Base-by-base conservation (phyloP, 2,888 invertebrate genomes). In the Hipparchia semele region DNA sequence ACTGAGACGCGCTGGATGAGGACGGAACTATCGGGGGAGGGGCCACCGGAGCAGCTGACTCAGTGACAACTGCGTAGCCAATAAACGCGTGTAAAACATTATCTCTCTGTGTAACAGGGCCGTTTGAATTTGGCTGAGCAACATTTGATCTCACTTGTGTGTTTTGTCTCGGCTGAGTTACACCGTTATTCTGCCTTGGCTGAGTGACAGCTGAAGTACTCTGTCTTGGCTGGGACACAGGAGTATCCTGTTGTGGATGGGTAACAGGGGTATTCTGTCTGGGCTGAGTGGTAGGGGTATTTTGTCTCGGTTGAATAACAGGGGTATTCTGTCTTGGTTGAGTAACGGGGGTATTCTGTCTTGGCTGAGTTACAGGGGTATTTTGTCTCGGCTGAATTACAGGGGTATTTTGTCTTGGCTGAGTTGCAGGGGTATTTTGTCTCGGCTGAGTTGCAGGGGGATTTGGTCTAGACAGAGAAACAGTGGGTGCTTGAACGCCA, bases 31-130 rank as follows among this genome's bases (percentile, higher is more conserved):
- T 7, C 2, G 68, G 59, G 1, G 59, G 49, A 1, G 59, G 74
- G 72, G 10, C 77, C 8, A 73, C 79, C n/a, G 78, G 78, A 58
- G 77, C 77, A 23, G 79, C 13, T 13, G 65, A 53, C 65, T 65
- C 71, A 77, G 79, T 13, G n/a, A 46, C 67, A 46, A 54, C 39
- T 0, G 39, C 13, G 58, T 9, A 33, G n/a, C 65, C 67, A 46
- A 8, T 46, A 10, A 13, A 67, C 6, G 76, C 70, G 45, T 46
- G 7, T 49, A 79, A 79, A 49, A 81, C 84, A 61, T 84, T 83
- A 10, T 60, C 33, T 12, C 5, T 9, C 53, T 10, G 53, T 8
- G 53, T 10, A n/a, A 12, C n/a, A 12, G 53, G 13, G 33, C 13
- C 23, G 5, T 39, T 39, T 39, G 39, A 39, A 39, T 39, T 59